Percentiles rank a stretch among this genome's conserved stretches.
These are phyloP conservation scores for Pteruthius melanotis DNA, from an alignment of 2,113 vertebrate genomes.

Conservation along the genomic window DNA sequence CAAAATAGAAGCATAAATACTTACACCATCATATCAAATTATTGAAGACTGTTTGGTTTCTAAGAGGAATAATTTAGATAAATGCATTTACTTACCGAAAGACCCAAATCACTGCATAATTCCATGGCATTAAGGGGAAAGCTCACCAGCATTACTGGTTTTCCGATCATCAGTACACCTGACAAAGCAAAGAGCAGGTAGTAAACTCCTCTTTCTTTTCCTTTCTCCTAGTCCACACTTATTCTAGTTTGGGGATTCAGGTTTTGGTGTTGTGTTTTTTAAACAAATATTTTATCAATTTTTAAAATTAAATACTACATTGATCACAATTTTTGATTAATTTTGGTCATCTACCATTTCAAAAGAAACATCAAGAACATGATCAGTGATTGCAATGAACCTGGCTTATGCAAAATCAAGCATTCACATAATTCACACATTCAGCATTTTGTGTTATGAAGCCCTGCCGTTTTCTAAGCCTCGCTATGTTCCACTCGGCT, in stretches of 20 bases:
- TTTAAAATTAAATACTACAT: not conserved
- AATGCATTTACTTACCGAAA: not conserved
- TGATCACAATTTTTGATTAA: not conserved
- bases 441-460: not conserved
- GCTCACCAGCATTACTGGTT: not conserved
- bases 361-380: not conserved
- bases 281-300: not conserved
- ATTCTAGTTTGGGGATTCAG: not conserved
- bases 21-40: not conserved
- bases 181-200: not conserved
- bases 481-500: not conserved
- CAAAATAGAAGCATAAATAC: not conserved
- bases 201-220: not conserved
- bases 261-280: not conserved
- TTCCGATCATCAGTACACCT: not conserved
- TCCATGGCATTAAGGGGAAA: not conserved
- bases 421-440: not conserved
- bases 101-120: not conserved
- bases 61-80: not conserved
- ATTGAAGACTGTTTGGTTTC: not conserved
- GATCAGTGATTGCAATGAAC: not conserved
- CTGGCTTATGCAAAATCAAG: not conserved
- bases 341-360: not conserved
- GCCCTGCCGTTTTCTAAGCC: not conserved
- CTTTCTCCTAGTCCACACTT: not conserved